These are phyloP conservation scores for Malurus leucopterus DNA, from an alignment of 2,797 vertebrate genomes.

Conservation along the genomic window DNA sequence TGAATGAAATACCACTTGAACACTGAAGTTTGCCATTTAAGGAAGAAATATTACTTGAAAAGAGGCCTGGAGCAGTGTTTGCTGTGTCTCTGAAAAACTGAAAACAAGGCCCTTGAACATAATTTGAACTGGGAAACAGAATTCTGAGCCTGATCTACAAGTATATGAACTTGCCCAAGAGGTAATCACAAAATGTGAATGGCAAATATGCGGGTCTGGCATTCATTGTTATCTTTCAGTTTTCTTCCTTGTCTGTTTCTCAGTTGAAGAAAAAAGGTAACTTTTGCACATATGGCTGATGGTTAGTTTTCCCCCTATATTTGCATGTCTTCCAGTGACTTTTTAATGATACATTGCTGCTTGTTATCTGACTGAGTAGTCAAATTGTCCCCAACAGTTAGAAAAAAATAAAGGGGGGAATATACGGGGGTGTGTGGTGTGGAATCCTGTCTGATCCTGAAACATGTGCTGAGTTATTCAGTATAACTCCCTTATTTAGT, in stretches of 20 bases:
- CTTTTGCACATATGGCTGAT: background rate
- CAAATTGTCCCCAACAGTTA: background rate
- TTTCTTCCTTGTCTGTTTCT: background rate
- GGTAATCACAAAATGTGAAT: background rate
- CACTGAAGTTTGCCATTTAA: background rate
- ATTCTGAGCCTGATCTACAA: background rate
- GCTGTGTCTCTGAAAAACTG: background rate
- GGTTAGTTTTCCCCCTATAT: background rate
- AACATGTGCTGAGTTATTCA: background rate
- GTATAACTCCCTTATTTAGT: background rate
- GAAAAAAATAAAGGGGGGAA: background rate
- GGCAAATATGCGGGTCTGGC: background rate
- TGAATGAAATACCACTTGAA: background rate
- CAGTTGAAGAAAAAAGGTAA: background rate
- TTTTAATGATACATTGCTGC: background rate
- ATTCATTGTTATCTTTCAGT: background rate
- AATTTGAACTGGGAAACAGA: background rate
- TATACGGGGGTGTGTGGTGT: accelerated
- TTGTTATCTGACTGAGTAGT: background rate
- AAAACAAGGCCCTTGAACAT: background rate
- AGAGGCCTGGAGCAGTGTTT: background rate
- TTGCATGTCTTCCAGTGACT: background rate
- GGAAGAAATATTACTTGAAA: background rate
- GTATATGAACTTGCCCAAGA: background rate
- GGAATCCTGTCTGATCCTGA: background rate